Base-by-base conservation (phyloP, 2,888 invertebrate genomes). In the Acronicta psi region DNA sequence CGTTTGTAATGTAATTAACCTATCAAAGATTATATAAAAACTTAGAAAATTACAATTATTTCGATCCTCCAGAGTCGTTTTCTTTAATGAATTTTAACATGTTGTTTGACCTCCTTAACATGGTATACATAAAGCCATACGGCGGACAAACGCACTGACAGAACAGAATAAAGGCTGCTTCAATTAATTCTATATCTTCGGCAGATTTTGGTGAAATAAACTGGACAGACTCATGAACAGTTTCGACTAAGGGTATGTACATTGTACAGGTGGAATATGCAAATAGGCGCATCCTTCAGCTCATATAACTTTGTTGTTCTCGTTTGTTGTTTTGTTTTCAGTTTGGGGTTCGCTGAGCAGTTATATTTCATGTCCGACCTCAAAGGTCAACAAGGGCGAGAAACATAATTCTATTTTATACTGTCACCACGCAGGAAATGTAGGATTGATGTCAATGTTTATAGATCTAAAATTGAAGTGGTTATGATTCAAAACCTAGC, bases 221-320 rank as follows among this genome's bases (percentile, higher is more conserved):
- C 62, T 52, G 13, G 49, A 40, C 59, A 51, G 42, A 55, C 53
- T 62, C 64, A 69, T 62, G 58, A 65, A 59, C 42, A 59, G 36
- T 53, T 40, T 16, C 13, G 13, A 34, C 17, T 45, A 31, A 34
- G 25, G 61, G 14, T 29, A 53, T 11, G 18, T 43, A 17, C 11
- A 31, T 51, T 11, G 18, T 43, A 17, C 11, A 31, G 10, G 25
- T 36, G 11, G 34, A 43, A 58, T 59, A 73, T 59, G 50, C 44
- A 66, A 59, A 72, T 52, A 61, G 43, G 41, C 61, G 59, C 57
- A 73, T 73, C 66, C 31, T 55, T 55, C n/a, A 25, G 45, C 41
- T 56, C 45, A 43, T 59, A 38, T 58, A 71, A 67, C 44, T 70
- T 74, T 67, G 51, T 60, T 73, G 46, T 74, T 50, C 51, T 74